A percentile compares a stretch with the other conserved stretches of the same genome.
phyloP scores from a whole-genome alignment of 1,140 invertebrate species.

The Zaprionus gabonicus region DNA sequence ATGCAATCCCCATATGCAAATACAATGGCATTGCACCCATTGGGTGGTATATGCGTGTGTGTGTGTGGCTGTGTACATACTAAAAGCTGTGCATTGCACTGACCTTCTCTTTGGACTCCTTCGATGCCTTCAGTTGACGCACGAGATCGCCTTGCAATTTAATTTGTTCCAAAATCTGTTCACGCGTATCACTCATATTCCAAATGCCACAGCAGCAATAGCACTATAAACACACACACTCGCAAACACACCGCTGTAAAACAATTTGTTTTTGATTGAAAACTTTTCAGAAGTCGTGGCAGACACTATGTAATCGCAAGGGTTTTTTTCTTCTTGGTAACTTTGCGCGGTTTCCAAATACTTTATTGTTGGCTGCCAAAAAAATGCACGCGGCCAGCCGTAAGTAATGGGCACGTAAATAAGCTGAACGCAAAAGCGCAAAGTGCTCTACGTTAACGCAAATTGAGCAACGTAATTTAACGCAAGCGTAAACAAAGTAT shows the following conservation, averaged over 20 bases:
- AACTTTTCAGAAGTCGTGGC: conserved; percentile 17
- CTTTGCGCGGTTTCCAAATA: conserved; percentile 38
- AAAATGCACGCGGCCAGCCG: conserved; percentile 49
- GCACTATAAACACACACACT: conserved; percentile 23
- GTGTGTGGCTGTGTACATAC: conserved; percentile 14
- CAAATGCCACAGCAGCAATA: conserved; percentile 45
- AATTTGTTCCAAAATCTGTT: conserved; percentile 88
- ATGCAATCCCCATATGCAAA: background rate
- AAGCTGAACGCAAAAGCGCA: conserved; percentile 22
- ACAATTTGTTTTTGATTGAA: conserved; percentile 27
- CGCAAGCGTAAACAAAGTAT: background rate
- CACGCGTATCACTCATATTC: conserved; percentile 85
- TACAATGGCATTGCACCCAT: conserved; percentile 17
- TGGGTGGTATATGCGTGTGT: conserved; percentile 2
- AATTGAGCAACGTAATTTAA: conserved; percentile 1
- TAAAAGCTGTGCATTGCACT: conserved; percentile 47
- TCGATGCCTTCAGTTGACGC: conserved; percentile 91
- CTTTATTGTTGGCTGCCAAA: conserved; percentile 41
- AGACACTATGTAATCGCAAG: conserved; percentile 14
- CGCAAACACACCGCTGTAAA: conserved; percentile 25
- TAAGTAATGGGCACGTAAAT: conserved; percentile 37
- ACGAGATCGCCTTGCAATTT: conserved; percentile 93
- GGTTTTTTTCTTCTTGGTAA: conserved; percentile 28
- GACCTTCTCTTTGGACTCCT: conserved; percentile 90
- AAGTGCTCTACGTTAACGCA: conserved; percentile 20